Evolutionary conservation across 2,113 vertebrate genomes (phyloP), one percentile per base, ranked within the genome.

Genomic region (Protomyctophum bolini): DNA sequence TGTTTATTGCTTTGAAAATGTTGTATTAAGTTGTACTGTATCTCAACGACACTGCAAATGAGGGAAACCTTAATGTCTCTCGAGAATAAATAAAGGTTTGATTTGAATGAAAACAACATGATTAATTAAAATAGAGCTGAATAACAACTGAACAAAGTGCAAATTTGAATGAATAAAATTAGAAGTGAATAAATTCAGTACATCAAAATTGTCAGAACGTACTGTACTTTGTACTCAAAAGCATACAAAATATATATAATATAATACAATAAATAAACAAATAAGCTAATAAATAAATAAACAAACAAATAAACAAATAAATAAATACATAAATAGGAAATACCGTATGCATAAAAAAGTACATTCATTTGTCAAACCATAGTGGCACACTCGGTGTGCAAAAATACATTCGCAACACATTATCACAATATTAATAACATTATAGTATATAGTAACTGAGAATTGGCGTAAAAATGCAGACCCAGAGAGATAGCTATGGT

Each of bases 381-480:
- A 83, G 80, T 83, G 46, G 77, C 8, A 61, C 10, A 15, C 14
- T 62, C 52, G 59, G 57, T 59, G 63, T 2, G 1, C 10, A 81
- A 11, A 2, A 11, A 71, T 14, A 66, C 45, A 52, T 66, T 51
- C 48, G 1, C n/a, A 33, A 11, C 8, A 59, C 33, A 21, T 46
- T n/a, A 70, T 67, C 48, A 4, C 14, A 11, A 51, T 12, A 29
- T 7, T 6, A n/a, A 2, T 66, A 47, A 54, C 0, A n/a, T 10
- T 2, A 12, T 6, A 58, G 63, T 76, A 79, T 72, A 76, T 46
- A 64, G 75, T 80, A 80, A 81, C 48, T 60, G 2, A 33, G 33
- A 2, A 60, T 70, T 28, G 61, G 50, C 45, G 11, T 11, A 68
- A 68, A n/a, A n/a, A n/a, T 58, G 49, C 1, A 64, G 1, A 29